A percentile compares a stretch with the other conserved stretches of the same genome.
These are phyloP conservation scores for Cheilinus undulatus DNA, from an alignment of 2,113 vertebrate species.

Conservation along the genomic window DNA sequence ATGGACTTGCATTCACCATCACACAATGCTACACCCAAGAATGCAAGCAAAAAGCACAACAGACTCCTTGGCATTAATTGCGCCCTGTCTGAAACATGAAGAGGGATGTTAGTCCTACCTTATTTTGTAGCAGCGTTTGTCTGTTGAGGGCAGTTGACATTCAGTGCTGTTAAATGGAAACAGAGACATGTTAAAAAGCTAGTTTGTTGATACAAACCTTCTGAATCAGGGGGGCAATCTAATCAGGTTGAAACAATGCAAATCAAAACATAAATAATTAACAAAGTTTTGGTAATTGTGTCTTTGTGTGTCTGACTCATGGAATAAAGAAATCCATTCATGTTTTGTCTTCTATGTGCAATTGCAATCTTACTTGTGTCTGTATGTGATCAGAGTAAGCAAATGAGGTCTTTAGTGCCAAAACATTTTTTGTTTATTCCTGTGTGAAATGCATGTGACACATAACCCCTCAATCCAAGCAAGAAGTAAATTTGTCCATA, in stretches of 20 bases:
- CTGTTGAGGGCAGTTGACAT: conserved; percentile 5
- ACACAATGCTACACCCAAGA: neutral
- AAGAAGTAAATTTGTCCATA: conserved; percentile 31
- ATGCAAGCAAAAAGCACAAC: neutral
- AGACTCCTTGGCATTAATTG: conserved; percentile 9
- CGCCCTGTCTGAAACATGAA: neutral
- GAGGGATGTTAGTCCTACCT: conserved; percentile 52
- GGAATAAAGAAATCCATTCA: neutral
- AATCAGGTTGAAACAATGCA: neutral
- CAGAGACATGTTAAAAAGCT: conserved; percentile 17
- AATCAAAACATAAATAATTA: neutral
- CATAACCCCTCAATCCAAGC: neutral
- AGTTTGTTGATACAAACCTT: neutral
- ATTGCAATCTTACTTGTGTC: neutral
- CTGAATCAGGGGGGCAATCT: neutral
- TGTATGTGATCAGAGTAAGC: neutral
- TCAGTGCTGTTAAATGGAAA: conserved; percentile 22
- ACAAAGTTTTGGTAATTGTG: neutral
- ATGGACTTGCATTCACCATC: neutral
- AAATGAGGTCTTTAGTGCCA: conserved; percentile 14
- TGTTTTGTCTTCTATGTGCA: neutral
- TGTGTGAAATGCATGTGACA: conserved; percentile 28
- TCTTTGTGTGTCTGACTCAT: neutral
- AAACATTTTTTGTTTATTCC: no score
- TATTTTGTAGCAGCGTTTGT: conserved; percentile 34